Conservation (phyloP, 2,888 invertebrate genomes). For the Himalopsyche japonica region DNA sequence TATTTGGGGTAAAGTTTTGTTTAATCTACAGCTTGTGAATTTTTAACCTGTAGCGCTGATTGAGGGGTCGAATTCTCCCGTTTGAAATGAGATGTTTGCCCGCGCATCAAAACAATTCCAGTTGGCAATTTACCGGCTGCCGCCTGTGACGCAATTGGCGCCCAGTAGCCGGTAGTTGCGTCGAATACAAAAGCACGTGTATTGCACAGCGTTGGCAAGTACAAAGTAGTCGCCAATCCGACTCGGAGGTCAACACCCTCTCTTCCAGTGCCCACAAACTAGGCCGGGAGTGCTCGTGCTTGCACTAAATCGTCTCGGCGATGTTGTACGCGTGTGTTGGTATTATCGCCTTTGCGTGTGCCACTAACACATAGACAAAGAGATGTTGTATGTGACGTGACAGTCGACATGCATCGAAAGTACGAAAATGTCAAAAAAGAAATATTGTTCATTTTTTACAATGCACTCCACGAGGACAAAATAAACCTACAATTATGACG, state of each 20-base stretch:
- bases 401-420: background rate
- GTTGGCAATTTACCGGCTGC: background rate
- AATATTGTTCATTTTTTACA: too few species aligned
- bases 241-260: slow-evolving; percentile 22
- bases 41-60: too few species aligned
- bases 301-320: background rate
- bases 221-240: slow-evolving; percentile 27
- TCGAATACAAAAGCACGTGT: slow-evolving; percentile 27
- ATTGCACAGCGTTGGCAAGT: slow-evolving; percentile 24
- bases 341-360: background rate
- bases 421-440: background rate
- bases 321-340: background rate
- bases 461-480: too few species aligned
- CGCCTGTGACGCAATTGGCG: background rate
- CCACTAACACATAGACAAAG: background rate
- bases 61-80: too few species aligned
- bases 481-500: too few species aligned
- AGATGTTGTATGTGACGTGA: background rate
- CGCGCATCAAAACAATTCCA: too few species aligned
- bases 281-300: slow-evolving; percentile 29
- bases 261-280: slow-evolving; percentile 17
- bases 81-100: too few species aligned
- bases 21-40: too few species aligned
- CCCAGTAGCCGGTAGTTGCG: background rate
- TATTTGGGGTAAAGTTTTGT: too few species aligned